Evolutionary conservation across 2,888 invertebrate species (phyloP).

Genomic region (Ormyrus pomaceus): DNA sequence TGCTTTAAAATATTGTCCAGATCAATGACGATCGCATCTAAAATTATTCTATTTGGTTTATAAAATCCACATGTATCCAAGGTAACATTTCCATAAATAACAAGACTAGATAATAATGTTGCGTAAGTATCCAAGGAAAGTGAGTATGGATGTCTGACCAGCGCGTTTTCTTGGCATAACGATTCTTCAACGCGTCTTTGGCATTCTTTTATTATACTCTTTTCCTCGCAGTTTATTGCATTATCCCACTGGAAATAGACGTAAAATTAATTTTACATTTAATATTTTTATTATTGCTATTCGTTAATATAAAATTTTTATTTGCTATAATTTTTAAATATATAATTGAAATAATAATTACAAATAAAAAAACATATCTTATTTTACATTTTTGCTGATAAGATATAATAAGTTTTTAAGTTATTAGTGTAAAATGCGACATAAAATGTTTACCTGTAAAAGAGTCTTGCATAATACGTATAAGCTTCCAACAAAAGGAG

Average conservation of each 20-base stretch:
- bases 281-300: neutral
- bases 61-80: slow-evolving; percentile 61
- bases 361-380: slow-evolving; percentile 34
- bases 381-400: slow-evolving; percentile 24
- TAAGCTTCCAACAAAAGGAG: slow-evolving; percentile 82
- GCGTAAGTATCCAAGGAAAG: slow-evolving; percentile 82
- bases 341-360: neutral
- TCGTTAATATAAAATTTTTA: too few species aligned
- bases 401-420: neutral
- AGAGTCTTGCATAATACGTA: slow-evolving; percentile 77
- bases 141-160: slow-evolving; percentile 82
- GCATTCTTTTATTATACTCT: slow-evolving; percentile 77
- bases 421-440: too few species aligned
- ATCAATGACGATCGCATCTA: slow-evolving; percentile 61
- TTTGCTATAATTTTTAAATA: neutral
- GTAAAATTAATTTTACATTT: slow-evolving; percentile 39
- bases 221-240: slow-evolving; percentile 71
- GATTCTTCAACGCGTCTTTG: slow-evolving; percentile 80
- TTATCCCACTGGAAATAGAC: slow-evolving; percentile 32
- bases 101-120: slow-evolving; percentile 67
- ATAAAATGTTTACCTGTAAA: slow-evolving; percentile 75
- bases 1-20: slow-evolving; percentile 64
- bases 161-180: slow-evolving; percentile 71
- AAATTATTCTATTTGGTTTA: slow-evolving; percentile 60
- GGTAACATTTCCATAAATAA: slow-evolving; percentile 62